phyloP scores from a whole-genome alignment of 1,140 invertebrate species.

The Trinorchestia longiramus region DNA sequence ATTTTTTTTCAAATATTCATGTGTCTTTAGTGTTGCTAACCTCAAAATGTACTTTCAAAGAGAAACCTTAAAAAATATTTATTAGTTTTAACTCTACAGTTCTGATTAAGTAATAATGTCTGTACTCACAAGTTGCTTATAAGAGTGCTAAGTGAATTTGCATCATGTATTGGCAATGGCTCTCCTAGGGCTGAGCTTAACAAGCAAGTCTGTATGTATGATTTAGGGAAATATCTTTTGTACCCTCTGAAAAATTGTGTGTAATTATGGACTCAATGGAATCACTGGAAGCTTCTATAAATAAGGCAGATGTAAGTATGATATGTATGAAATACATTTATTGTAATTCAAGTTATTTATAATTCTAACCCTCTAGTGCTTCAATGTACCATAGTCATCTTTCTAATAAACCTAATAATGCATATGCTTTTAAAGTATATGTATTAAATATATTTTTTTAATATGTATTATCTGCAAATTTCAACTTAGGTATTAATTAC shows the following conservation, averaged over 20 bases:
- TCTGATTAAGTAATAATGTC: too few species aligned
- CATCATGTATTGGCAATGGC: neutral
- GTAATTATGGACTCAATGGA: neutral
- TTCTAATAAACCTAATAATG: too few species aligned
- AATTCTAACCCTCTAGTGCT: too few species aligned
- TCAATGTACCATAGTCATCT: too few species aligned
- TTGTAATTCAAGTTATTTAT: neutral
- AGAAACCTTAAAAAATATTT: too few species aligned
- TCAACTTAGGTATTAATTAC: neutral
- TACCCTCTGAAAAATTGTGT: neutral
- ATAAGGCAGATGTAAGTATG: constrained; percentile 33
- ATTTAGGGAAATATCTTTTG: neutral
- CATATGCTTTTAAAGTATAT: neutral
- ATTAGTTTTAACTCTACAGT: too few species aligned
- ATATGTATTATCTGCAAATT: too few species aligned
- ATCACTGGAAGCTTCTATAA: neutral
- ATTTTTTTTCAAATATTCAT: too few species aligned
- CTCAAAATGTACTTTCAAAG: too few species aligned
- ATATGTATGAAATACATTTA: neutral
- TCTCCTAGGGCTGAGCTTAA: neutral
- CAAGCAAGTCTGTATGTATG: neutral
- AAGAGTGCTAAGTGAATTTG: neutral
- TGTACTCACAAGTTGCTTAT: too few species aligned
- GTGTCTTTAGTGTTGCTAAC: too few species aligned
- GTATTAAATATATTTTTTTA: neutral